Evolutionary conservation across 2,113 vertebrate genomes (phyloP).

Genomic region (Corydoras sp.): DNA sequence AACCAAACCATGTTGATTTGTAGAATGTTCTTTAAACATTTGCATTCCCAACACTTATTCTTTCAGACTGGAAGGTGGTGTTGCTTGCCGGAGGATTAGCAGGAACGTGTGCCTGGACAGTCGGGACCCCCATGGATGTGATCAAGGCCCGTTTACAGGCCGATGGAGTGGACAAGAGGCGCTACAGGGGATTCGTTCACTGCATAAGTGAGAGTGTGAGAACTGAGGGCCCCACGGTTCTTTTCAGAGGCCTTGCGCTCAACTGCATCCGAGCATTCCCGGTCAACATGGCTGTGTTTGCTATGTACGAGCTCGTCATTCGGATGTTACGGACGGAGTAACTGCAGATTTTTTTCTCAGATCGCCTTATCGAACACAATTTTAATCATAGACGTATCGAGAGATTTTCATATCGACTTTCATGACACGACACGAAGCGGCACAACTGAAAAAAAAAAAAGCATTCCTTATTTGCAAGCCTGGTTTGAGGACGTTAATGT

Average conservation of each 20-base stretch:
- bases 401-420: no score
- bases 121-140: constrained; percentile 82
- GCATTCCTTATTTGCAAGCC: no score
- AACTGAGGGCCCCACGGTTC: constrained; percentile 68
- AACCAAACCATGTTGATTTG: no score
- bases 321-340: constrained; percentile 43
- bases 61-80: constrained; percentile 63
- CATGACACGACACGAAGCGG: no score
- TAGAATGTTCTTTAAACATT: no score
- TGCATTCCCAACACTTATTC: no score
- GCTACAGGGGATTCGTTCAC: constrained; percentile 75
- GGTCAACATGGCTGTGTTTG: constrained; percentile 79
- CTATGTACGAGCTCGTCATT: constrained; percentile 70
- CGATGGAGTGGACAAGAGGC: constrained; percentile 58
- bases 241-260: constrained; percentile 76
- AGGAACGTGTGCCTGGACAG: constrained; percentile 75
- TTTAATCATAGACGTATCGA: no score
- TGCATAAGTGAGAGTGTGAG: constrained; percentile 68
- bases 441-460: no score
- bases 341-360: no score
- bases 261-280: constrained; percentile 84
- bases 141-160: constrained; percentile 78
- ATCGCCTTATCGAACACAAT: no score
- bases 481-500: no score
- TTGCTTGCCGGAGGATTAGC: constrained; percentile 75